These are phyloP conservation scores for Dipodomys stephensi DNA, from an alignment of 2,113 vertebrate species.

Conservation along the genomic window DNA sequence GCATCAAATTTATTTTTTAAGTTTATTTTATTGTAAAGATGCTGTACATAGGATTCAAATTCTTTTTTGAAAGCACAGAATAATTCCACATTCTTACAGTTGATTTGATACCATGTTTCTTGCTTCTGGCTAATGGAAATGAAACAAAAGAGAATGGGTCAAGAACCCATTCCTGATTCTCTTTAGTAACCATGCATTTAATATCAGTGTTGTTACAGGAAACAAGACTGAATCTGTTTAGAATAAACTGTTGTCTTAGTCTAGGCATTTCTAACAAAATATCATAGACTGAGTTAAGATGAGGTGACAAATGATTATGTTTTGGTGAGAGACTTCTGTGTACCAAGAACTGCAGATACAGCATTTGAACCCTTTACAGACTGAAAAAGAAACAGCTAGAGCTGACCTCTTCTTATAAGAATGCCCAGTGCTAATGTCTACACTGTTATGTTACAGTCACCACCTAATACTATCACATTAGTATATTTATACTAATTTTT, in stretches of 20 bases:
- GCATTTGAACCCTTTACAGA: background rate
- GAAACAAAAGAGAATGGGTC: background rate
- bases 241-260: background rate
- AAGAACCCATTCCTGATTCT: background rate
- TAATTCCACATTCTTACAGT: background rate
- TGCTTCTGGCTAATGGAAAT: background rate
- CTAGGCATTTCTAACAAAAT: background rate
- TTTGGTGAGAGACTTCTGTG: background rate
- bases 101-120: background rate
- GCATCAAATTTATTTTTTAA: background rate
- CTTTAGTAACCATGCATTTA: background rate
- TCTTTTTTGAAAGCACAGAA: conserved; percentile 15
- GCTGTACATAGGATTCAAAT: background rate
- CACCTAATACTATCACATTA: background rate
- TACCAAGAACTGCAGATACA: background rate
- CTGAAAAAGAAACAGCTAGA: background rate
- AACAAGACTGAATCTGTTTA: background rate
- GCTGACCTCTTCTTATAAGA: background rate
- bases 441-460: background rate
- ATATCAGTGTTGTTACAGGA: background rate
- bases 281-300: background rate
- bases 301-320: background rate
- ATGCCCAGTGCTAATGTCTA: background rate
- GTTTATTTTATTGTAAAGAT: no score
- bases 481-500: background rate